Evolutionary conservation across 2,113 vertebrate genomes (phyloP), one percentile per base, ranked within the genome.

Genomic region (Stegastes partitus): DNA sequence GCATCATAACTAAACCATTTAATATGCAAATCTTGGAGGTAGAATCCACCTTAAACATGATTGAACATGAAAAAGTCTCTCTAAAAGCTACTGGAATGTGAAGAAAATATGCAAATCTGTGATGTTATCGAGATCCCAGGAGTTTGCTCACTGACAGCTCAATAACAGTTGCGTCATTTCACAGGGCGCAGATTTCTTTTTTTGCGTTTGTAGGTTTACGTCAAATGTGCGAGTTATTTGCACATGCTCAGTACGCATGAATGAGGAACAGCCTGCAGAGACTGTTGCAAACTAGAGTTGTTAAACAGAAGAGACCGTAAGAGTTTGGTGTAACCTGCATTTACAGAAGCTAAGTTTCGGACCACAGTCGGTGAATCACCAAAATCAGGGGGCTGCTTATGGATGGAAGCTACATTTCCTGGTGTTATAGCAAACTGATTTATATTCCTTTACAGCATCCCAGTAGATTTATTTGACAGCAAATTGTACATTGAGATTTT

Each of bases 21-120:
- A 23, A 58, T 64, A 71, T 78, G 66, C 25, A 75, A 81, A 81
- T 76, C 74, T 72, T 61, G 56, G 47, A 25, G n/a, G 7, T 8
- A 45, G 22, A 72, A 74, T 71, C 62, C 50, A n/a, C 34, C 59
- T 63, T 57, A 55, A 68, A 61, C 23, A 56, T 28, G 19, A 45
- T 44, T 11, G 9, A 72, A 16, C 34, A 55, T 23, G 62, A 59
- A 58, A 45, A 68, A 47, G 55, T 57, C 28, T 9, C 3, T 51
- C 69, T 56, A 4, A 73, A 47, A 70, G 75, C 54, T 21, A 18
- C 55, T 7, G 6, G 25, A 12, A 45, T 74, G 34, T 68, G 42
- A 34, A 12, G 28, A 31, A 79, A 63, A 74, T 64, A 51, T 79
- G 61, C 26, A 55, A 78, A 72, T 77, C 28, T 70, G 28, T 6